Base-by-base conservation (phyloP, 2,888 invertebrate species). In the Stenodema calcarata region DNA sequence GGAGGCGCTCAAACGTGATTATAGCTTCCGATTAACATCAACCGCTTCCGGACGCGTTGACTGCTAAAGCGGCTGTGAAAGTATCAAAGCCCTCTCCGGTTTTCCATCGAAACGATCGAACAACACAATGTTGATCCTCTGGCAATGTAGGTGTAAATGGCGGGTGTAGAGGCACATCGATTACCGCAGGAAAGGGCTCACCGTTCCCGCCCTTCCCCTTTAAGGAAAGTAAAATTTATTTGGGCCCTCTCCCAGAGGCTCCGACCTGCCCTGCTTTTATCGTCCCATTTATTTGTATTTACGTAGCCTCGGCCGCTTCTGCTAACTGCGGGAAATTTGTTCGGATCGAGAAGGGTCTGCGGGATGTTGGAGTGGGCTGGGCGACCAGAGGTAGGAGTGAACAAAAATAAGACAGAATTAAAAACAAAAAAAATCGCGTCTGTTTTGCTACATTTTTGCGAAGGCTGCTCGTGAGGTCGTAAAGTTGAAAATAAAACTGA, bases 161-260 rank as follows among this genome's bases (percentile, higher is more conserved):
- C 73, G 30, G 73, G 73, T 73, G 73, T 73, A 73, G 73, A 35
- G 73, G 42, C 78, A 44, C 78, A 78, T 78, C 78, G 78, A 78
- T 78, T 78, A 78, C 78, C 42, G 30, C 27, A 30, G 41, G 44
- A 16, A 18, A 44, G 44, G n/a, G 11, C 35, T 12, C 30, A 11
- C 42, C 44, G 12, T n/a, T 18, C 44, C 11, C 62, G 1, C 23
- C 62, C 27, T 23, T 23, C 2, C 78, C 44, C 27, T 44, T 44
- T 44, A 44, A 78, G 78, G 78, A 44, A 78, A 78, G 78, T 78
- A 44, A 78, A 78, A 78, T 78, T 78, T 78, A 78, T 78, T 44
- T 78, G 41, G 41, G 44, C 41, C 73, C 44, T 78, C 44, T 78
- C 78, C 44, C 42, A 23, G 41, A 44, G 78, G 78, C 44, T 78